Base-by-base conservation (phyloP, 2,797 vertebrate species). In the Poeciliopsis gracilis region DNA sequence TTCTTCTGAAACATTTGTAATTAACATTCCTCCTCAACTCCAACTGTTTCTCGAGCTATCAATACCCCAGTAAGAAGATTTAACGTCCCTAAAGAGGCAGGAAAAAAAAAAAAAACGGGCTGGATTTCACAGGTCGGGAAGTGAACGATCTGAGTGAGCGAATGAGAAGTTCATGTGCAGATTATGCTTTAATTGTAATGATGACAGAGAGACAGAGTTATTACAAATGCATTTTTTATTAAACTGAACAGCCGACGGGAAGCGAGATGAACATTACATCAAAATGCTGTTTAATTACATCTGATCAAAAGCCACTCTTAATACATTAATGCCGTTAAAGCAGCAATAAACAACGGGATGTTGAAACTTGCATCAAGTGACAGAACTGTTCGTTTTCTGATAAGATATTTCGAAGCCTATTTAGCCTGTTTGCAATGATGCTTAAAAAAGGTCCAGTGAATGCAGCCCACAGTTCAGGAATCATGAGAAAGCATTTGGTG, bases 311-410 rank as follows among this genome's bases (percentile, higher is more conserved):
- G 75, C 51, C 55, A 61, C 72, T 53, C 43, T 73, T 11, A 41
- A 23, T 30, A 74, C 55, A 77, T 55, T 76, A 67, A 77, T 36
- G 78, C 76, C 25, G 11, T 77, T 86, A 74, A 41, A 77, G 72
- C 73, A 38, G 72, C 11, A 86, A 79, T 69, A 80, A 84, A 89
- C 78, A 63, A 82, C 97, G 96, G 96, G 97, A 98, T 97, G 97
- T 96, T 95, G 95, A 97, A 96, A 96, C 96, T 95, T 95, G 97
- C 95, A 97, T 83, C 76, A 88, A 95, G 94, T 96, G 97, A 96
- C 96, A 78, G 12, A 59, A 57, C 18, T 15, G 6, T 13, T 69
- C 7, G 61, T 75, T 81, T 86, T 73, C 82, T 71, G 77, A 79
- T 73, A 79, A 66, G 79, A 36, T 71, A 78, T 75, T 84, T 72